phyloP scores from a whole-genome alignment of 2,113 vertebrate genomes.

The Serilophus lunatus region DNA sequence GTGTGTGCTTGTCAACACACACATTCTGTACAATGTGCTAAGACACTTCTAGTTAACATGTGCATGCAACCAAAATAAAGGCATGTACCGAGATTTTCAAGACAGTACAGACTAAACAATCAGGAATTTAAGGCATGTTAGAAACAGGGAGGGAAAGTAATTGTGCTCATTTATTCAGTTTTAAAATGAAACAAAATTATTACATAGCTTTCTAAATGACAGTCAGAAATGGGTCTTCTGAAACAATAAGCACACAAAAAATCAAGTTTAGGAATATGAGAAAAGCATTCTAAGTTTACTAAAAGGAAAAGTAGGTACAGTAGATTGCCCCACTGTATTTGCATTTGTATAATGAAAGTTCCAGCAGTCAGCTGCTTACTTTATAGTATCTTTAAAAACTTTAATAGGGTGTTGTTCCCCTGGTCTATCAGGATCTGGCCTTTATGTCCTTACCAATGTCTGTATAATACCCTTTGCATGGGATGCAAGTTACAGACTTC shows the following conservation, averaged over 20 bases:
- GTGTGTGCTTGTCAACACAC: slow-evolving; percentile 12
- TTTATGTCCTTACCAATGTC: not conserved
- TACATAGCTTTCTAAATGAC: slow-evolving; percentile 36
- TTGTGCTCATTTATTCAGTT: slow-evolving; percentile 56
- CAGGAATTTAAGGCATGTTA: slow-evolving; percentile 46
- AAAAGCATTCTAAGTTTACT: not conserved
- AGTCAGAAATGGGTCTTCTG: not conserved
- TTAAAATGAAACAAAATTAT: slow-evolving; percentile 21
- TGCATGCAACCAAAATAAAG: slow-evolving; percentile 39
- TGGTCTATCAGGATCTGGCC: not conserved
- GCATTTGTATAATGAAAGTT: not conserved
- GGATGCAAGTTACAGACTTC: not conserved
- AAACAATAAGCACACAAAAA: slow-evolving; percentile 22
- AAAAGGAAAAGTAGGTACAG: not conserved
- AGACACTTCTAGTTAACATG: slow-evolving; percentile 15
- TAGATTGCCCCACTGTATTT: not conserved
- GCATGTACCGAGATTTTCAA: slow-evolving; percentile 1
- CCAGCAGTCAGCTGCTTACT: not conserved
- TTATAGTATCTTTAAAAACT: not conserved
- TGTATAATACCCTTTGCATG: not conserved
- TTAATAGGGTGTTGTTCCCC: not conserved
- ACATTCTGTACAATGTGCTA: slow-evolving; percentile 2
- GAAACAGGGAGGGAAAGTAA: slow-evolving; percentile 16
- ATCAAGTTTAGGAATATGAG: not conserved
- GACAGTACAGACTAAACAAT: slow-evolving; percentile 17